Conservation (phyloP, 2,888 invertebrate species). For the Formica aserva region DNA sequence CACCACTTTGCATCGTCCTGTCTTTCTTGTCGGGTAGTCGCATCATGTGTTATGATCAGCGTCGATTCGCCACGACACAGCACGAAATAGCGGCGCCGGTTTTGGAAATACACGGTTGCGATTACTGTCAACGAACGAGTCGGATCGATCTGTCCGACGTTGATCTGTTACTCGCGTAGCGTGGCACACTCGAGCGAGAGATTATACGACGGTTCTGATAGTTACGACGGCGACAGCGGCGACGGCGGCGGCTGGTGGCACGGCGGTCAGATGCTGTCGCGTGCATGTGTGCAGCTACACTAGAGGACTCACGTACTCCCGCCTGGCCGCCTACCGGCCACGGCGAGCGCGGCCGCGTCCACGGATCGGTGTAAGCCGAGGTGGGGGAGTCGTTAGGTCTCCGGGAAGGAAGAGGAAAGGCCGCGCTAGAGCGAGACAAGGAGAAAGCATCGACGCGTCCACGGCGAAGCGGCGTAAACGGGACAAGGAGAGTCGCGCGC, state of each 20-base stretch:
- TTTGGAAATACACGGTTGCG: conserved; percentile 10
- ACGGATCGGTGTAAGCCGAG: conserved; percentile 72
- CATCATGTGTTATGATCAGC: conserved; percentile 29
- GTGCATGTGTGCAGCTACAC: conserved; percentile 85
- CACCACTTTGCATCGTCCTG: conserved; percentile 10
- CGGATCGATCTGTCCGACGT: conserved; percentile 38
- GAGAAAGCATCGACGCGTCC: background rate
- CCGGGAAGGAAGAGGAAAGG: conserved; percentile 39
- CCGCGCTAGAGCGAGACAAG: conserved; percentile 50
- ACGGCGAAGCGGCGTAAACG: conserved; percentile 15
- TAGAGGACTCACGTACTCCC: conserved; percentile 80
- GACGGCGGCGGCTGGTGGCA: conserved; percentile 63
- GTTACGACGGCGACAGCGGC: conserved; percentile 58
- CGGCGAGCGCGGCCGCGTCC: conserved; percentile 78
- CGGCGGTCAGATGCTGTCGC: conserved; percentile 84
- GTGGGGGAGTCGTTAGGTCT: conserved; percentile 81
- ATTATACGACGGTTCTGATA: conserved; percentile 64
- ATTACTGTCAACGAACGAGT: conserved; percentile 39
- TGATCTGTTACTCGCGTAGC: conserved; percentile 45
- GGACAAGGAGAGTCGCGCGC: conserved; percentile 60
- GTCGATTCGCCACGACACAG: conserved; percentile 9
- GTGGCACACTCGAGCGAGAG: conserved; percentile 62
- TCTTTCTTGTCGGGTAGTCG: conserved; percentile 3
- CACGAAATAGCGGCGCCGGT: background rate
- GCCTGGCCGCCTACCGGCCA: conserved; percentile 78